Base-by-base conservation (phyloP, 2,113 vertebrate genomes). In the Xenotilapia caudafasciata region DNA sequence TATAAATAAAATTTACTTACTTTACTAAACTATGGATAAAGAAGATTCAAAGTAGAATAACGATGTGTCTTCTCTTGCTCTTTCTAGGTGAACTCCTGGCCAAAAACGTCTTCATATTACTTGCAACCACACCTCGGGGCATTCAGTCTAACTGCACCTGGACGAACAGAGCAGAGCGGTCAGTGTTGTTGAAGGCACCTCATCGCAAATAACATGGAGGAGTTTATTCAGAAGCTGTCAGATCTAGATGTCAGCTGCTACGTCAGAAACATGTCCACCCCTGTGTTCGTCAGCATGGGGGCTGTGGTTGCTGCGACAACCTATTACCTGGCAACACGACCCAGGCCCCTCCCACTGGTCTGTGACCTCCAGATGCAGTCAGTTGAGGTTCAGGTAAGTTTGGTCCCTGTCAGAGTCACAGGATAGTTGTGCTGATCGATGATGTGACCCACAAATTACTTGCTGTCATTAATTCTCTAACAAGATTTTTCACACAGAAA, bases 331-430 rank as follows among this genome's bases (percentile, higher is more conserved):
- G 97, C 97, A 21, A 98, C 97, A 0, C 96, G 97, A 65, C 97
- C 98, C 1, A 97, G 96, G 83, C 95, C 98, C 56, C 92, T 97
- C 70, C 97, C 97, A 26, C 96, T 97, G 0, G 94, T 97, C 40
- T 99, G 97, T 13, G 96, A 99, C 90, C 95, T 98, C 58, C 70
- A 92, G 54, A 97, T 97, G 97, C 98, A 99, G 90, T 99, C 98
- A 0, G 93, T 97, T 58, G 97, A 98, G 94, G 73, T 98, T 26
- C 92, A 96, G 94, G 98, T 99, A 88, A 97, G 97, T 96, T 87
- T 1, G 58, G 21, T 10, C 17, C 23, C 40, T 11, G 23, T 75
- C 42, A 75, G 45, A 75, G 42, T 75, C 14, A 45, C 40, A 45
- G 68, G 21, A 70, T 42, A 15, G n/a, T 70, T 45, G 26, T 45